Conservation (phyloP, 2,113 vertebrate genomes). For the Typhlomys cinereus region DNA sequence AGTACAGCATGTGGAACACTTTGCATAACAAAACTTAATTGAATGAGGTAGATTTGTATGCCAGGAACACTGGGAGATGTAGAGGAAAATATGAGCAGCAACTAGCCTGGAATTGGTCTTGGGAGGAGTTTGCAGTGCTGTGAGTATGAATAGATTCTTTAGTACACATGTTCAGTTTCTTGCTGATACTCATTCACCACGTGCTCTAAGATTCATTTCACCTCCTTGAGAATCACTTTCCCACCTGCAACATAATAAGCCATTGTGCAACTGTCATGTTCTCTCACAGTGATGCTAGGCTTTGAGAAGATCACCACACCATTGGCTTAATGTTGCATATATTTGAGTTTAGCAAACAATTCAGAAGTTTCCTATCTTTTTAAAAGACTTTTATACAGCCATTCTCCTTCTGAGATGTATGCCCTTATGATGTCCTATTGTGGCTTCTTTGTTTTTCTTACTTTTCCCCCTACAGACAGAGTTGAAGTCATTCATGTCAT, state of each 20-base stretch:
- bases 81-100: background rate
- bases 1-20: background rate
- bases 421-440: background rate
- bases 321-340: background rate
- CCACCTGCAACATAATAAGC: background rate
- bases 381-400: no score
- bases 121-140: background rate
- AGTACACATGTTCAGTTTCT: background rate
- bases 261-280: rapidly evolving
- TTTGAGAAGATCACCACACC: background rate
- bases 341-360: no score
- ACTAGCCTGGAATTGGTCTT: background rate
- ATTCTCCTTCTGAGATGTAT: background rate
- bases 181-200: background rate
- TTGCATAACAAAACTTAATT: background rate
- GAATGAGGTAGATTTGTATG: background rate
- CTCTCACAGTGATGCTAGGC: background rate
- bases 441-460: background rate
- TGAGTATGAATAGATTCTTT: background rate
- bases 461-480: background rate
- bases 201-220: background rate
- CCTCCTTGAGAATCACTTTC: no score
- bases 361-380: no score
- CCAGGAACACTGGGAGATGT: background rate
- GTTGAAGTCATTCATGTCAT: background rate